Percentiles rank a stretch among this genome's conserved stretches.
Conservation (phyloP, 1,140 invertebrate genomes). For the Myzus persicae region DNA sequence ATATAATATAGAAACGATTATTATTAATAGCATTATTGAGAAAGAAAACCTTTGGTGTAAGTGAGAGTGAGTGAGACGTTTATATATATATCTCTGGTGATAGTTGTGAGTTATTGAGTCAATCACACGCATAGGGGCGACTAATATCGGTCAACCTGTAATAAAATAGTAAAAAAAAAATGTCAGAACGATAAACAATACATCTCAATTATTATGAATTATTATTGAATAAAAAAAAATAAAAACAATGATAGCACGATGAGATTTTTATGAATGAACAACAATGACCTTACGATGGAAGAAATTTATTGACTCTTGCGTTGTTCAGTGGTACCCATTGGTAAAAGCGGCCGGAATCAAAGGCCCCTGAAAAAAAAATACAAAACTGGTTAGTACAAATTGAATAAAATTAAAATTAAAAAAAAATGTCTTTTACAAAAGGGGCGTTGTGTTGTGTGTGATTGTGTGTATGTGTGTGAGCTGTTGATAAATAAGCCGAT, state of each 20-base stretch:
- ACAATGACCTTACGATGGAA: conserved; percentile 55
- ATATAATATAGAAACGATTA: conserved; percentile 56
- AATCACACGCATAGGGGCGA: conserved; percentile 51
- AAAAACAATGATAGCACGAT: background rate
- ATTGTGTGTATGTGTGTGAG: background rate
- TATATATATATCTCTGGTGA: conserved; percentile 47
- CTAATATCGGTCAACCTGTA: conserved; percentile 52
- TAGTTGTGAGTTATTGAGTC: conserved; percentile 56
- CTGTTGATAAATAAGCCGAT: background rate
- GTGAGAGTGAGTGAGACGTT: conserved; percentile 56
- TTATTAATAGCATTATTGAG: conserved; percentile 56
- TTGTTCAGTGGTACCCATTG: conserved; percentile 68
- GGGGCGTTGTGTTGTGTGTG: background rate
- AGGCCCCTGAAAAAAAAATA: conserved; percentile 66
- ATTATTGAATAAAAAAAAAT: background rate
- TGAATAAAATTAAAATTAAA: background rate
- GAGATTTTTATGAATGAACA: background rate
- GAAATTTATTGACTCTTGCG: conserved; percentile 56
- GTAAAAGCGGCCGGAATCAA: conserved; percentile 69
- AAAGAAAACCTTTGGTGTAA: conserved; percentile 59
- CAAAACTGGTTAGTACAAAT: background rate
- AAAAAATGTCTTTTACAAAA: background rate
- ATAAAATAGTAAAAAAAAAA: background rate
- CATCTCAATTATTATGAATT: background rate
- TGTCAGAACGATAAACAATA: background rate